These are phyloP conservation scores for Mactra quadrangularis DNA, from an alignment of 1,140 invertebrate genomes.

Conservation along the genomic window DNA sequence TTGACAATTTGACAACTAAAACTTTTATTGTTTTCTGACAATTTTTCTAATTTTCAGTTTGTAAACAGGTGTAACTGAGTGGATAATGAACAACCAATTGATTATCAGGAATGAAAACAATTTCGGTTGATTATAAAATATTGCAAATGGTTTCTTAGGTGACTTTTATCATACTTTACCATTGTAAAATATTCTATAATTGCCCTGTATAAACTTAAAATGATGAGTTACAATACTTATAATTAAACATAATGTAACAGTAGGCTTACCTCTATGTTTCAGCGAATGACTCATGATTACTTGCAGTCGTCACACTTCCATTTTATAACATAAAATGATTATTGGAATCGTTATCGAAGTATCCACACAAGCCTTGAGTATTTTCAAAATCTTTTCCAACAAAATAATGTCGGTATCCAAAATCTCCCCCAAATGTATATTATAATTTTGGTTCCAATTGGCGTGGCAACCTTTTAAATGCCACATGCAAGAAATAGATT, in stretches of 20 bases:
- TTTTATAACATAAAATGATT: neutral
- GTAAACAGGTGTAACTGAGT: neutral
- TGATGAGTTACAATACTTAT: too few relatives aligned
- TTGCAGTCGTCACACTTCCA: neutral
- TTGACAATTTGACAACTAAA: too few relatives aligned
- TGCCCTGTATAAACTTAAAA: too few relatives aligned
- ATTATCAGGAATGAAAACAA: too few relatives aligned
- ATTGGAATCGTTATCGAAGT: neutral
- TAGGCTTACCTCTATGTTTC: conserved; percentile 32
- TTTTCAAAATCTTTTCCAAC: neutral
- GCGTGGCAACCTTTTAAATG: neutral
- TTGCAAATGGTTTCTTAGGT: too few relatives aligned
- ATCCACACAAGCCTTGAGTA: neutral
- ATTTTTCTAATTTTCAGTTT: neutral
- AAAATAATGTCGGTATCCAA: neutral
- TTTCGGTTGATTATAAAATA: too few relatives aligned
- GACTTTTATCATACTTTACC: too few relatives aligned
- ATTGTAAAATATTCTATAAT: too few relatives aligned
- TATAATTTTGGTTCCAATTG: neutral
- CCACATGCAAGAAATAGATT: too few relatives aligned
- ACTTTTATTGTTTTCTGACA: neutral
- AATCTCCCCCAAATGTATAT: neutral
- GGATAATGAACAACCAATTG: too few relatives aligned
- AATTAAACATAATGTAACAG: too few relatives aligned
- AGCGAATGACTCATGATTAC: neutral